Percentiles rank a stretch among this genome's conserved stretches.
Conservation (phyloP, 2,113 vertebrate species). For the Haliaeetus leucogaster region DNA sequence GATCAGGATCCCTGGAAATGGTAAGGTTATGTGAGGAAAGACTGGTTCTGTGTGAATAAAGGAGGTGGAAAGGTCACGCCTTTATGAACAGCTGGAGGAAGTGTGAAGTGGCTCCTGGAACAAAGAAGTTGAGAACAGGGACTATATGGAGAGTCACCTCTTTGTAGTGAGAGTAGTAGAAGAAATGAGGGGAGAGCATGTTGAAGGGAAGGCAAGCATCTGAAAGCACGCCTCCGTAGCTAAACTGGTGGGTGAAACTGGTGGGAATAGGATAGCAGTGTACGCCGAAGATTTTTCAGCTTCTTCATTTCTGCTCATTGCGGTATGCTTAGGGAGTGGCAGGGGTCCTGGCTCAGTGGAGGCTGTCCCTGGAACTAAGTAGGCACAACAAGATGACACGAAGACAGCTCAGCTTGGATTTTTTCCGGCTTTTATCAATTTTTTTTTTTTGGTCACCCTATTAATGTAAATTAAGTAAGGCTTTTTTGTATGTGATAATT, state of each 20-base stretch:
- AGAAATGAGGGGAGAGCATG: not conserved
- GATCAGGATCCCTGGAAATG: not conserved
- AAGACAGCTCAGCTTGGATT: not conserved
- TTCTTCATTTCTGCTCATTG: not conserved
- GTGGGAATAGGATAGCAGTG: not conserved
- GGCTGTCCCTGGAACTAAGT: not conserved
- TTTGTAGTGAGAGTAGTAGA: not conserved
- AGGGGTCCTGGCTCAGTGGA: not conserved
- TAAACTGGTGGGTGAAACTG: not conserved
- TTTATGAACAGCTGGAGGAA: constrained; percentile 12
- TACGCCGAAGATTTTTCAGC: not conserved
- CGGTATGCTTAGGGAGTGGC: not conserved
- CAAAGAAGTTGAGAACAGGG: constrained; percentile 16
- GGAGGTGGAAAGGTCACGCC: not conserved
- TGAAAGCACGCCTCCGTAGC: not conserved
- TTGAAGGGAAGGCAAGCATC: constrained; percentile 6
- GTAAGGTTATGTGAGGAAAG: not conserved
- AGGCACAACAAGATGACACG: constrained; percentile 13
- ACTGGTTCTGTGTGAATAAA: not conserved
- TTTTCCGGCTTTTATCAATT: not conserved
- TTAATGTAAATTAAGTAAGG: constrained; percentile 62
- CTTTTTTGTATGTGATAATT: constrained; percentile 58
- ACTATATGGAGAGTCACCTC: not conserved
- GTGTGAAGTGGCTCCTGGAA: not conserved
- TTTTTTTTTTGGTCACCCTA: not conserved